Conservation (phyloP, 2,113 vertebrate species). For the Microtus ochrogaster region DNA sequence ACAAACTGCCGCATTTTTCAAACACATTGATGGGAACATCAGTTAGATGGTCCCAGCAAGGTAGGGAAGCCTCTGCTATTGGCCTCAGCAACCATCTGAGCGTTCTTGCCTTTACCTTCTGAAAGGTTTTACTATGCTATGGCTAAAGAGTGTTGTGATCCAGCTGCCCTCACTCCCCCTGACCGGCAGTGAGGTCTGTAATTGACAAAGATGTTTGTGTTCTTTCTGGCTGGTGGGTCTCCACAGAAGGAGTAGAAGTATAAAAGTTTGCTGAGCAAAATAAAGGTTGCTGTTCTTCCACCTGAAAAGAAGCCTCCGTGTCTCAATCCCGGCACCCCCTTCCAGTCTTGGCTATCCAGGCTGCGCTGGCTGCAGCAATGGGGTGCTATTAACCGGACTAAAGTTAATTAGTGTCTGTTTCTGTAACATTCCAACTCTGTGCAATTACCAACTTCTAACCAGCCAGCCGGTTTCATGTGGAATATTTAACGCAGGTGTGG, state of each 20-base stretch:
- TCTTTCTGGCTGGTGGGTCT: too few species aligned
- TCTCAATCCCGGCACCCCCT: too few species aligned
- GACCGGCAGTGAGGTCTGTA: too few species aligned
- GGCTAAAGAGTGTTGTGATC: background rate
- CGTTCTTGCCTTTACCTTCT: background rate
- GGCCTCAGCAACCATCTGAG: background rate
- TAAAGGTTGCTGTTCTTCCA: too few species aligned
- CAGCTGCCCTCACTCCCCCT: too few species aligned
- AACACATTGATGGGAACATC: background rate
- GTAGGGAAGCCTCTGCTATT: background rate
- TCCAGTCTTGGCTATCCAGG: too few species aligned
- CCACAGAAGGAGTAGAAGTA: too few species aligned
- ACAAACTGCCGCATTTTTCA: background rate
- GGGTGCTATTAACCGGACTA: background rate
- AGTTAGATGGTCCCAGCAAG: background rate
- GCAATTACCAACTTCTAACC: background rate
- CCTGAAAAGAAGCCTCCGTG: too few species aligned
- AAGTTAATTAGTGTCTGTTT: background rate
- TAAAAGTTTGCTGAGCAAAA: too few species aligned
- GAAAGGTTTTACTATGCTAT: background rate
- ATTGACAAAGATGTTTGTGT: too few species aligned
- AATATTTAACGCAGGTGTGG: background rate
- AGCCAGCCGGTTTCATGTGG: background rate
- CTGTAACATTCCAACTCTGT: background rate
- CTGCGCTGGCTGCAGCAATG: too few species aligned